These are phyloP conservation scores for Drosophila hamatofila DNA, from an alignment of 2,888 invertebrate species.

Conservation along the genomic window DNA sequence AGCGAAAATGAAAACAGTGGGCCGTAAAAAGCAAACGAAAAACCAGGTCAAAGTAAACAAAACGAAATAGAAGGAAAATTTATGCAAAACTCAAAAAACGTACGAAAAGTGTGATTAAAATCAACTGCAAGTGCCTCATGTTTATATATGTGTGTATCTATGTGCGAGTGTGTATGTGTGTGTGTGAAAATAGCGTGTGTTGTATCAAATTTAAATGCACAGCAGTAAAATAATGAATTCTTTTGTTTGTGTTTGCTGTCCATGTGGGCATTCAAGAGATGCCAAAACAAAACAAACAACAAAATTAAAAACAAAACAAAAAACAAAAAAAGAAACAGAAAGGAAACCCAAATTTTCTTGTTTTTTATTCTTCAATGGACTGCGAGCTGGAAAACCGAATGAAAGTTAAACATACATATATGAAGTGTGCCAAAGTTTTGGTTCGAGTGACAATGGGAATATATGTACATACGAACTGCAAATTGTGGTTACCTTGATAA, in stretches of 20 bases:
- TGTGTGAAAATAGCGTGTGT: slow-evolving; percentile 74
- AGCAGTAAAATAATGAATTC: slow-evolving; percentile 78
- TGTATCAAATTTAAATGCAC: slow-evolving; percentile 80
- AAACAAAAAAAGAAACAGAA: slow-evolving; percentile 1
- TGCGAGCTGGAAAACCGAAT: slow-evolving; percentile 32
- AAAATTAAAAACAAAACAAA: slow-evolving; percentile 35
- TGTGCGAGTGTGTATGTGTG: slow-evolving; percentile 20
- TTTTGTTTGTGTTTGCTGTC: slow-evolving; percentile 68
- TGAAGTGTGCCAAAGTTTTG: slow-evolving; percentile 49
- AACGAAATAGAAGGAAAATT: slow-evolving; percentile 71
- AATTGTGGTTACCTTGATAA: slow-evolving; percentile 35
- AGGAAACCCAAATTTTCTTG: slow-evolving; percentile 11
- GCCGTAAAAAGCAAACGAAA: slow-evolving; percentile 56
- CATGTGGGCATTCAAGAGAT: slow-evolving; percentile 36
- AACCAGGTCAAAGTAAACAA: slow-evolving; percentile 82
- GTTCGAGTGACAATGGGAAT: slow-evolving; percentile 42
- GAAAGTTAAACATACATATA: slow-evolving; percentile 57
- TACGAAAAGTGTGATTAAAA: slow-evolving; percentile 69
- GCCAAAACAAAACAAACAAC: slow-evolving; percentile 41
- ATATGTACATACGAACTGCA: slow-evolving; percentile 15
- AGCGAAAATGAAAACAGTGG: slow-evolving; percentile 44
- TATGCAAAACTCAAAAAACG: slow-evolving; percentile 78
- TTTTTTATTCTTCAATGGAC: slow-evolving; percentile 16
- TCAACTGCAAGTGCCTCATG: slow-evolving; percentile 67
- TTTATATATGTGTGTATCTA: slow-evolving; percentile 32